A percentile compares a stretch with the other conserved stretches of the same genome.
These are phyloP conservation scores for Palaemon carinicauda DNA, from an alignment of 1,140 invertebrate species.

Conservation along the genomic window DNA sequence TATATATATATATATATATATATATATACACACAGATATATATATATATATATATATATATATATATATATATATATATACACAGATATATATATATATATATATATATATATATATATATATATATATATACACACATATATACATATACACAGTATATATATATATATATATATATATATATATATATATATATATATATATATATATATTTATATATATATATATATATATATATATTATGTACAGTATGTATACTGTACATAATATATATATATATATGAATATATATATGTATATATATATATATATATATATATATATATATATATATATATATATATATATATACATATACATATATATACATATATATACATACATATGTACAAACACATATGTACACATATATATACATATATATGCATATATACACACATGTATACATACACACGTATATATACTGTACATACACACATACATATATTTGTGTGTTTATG, in stretches of 20 bases:
- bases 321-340: background rate
- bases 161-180: background rate
- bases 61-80: background rate
- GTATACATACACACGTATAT: background rate
- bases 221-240: no score
- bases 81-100: background rate
- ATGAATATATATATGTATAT: background rate
- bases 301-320: background rate
- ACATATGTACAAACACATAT: background rate
- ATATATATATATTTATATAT: no score
- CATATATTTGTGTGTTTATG: background rate
- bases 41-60: background rate
- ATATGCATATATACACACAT: background rate
- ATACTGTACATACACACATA: background rate
- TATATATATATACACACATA: background rate
- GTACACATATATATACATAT: background rate
- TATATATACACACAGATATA: background rate
- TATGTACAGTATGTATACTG: background rate
- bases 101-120: background rate
- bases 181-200: background rate
- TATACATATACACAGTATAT: background rate
- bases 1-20: background rate
- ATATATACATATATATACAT: background rate
- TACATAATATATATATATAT: no score
- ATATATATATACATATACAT: background rate